Evolutionary conservation across 1,140 invertebrate species (phyloP), one percentile per base, ranked within the genome.

Genomic region (Zelostemma sp.): DNA sequence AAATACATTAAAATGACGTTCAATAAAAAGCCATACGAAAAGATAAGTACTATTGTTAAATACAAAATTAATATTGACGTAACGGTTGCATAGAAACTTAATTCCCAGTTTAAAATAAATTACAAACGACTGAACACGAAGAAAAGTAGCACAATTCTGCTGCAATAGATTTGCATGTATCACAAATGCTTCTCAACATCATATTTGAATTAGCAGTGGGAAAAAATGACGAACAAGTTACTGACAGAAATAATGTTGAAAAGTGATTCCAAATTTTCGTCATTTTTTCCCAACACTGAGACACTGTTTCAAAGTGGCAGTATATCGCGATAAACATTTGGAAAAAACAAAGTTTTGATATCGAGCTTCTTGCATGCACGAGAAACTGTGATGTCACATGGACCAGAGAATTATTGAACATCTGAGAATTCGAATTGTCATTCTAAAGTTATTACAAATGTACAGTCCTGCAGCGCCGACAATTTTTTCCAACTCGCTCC

Each of bases 91-190:
- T 15, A 14, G 15, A 41, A 12, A 25, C 21, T 4, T 4, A 25
- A 25, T 25, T 25, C 3, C 21, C 3, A 8, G 8, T 8, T 3
- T 8, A 25, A 25, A 25, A 25, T 25, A 8, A 25, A 3, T 3
- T 25, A 25, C 21, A 25, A 25, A 25, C 8, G 3, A 35, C 11
- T 5, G 33, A 9, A 9, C 33, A 9, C 8, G 17, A 21, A 18
- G 16, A 57, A 12, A 11, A 38, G 33, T 61, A 41, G 45, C 51
- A 60, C 41, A 54, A 60, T 55, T 60, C 51, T 31, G 31, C 48
- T 61, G 56, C 38, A 58, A 35, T 45, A 54, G 8, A 45, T 62
- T 31, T 43, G 43, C 53, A 58, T 65, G 65, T 58, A 58, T 70
- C 54, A 66, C 62, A 62, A 65, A 54, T 58, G 51, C 18, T 21